These are phyloP conservation scores for Garra rufa DNA, from an alignment of 2,113 vertebrate species.

Conservation along the genomic window DNA sequence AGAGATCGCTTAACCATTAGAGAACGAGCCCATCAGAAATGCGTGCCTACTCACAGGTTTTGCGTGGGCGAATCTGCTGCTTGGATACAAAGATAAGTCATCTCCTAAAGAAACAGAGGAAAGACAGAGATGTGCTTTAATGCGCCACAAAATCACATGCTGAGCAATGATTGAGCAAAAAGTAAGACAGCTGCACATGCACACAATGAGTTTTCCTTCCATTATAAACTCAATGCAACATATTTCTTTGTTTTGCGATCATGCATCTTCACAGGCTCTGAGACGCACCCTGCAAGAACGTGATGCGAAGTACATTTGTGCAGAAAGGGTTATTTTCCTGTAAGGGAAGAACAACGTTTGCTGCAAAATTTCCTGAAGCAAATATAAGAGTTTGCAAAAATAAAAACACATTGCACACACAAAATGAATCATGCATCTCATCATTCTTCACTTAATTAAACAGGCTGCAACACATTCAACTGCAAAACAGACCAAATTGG, in stretches of 20 bases:
- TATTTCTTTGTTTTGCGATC: background rate
- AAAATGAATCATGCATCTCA: too few species aligned
- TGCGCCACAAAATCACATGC: background rate
- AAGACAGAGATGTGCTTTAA: background rate
- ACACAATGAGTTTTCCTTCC: background rate
- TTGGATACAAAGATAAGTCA: slow-evolving; percentile 96
- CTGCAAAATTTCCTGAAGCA: background rate
- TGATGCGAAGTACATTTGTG: background rate
- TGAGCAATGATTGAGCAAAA: background rate
- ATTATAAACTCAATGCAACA: background rate
- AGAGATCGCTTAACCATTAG: background rate
- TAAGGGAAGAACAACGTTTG: background rate
- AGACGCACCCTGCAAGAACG: too few species aligned
- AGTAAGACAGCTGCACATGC: background rate
- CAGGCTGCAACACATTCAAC: background rate
- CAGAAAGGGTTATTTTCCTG: background rate
- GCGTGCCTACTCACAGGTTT: slow-evolving; percentile 87
- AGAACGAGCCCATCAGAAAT: background rate
- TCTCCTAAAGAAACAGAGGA: slow-evolving; percentile 78
- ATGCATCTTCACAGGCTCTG: background rate
- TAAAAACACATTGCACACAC: background rate
- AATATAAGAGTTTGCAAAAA: background rate
- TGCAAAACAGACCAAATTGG: background rate
- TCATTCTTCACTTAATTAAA: background rate
- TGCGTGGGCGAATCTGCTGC: slow-evolving; percentile 92